Percentiles rank a stretch among this genome's conserved stretches.
These are phyloP conservation scores for Lophius americanus DNA, from an alignment of 2,797 vertebrate species.

Conservation along the genomic window DNA sequence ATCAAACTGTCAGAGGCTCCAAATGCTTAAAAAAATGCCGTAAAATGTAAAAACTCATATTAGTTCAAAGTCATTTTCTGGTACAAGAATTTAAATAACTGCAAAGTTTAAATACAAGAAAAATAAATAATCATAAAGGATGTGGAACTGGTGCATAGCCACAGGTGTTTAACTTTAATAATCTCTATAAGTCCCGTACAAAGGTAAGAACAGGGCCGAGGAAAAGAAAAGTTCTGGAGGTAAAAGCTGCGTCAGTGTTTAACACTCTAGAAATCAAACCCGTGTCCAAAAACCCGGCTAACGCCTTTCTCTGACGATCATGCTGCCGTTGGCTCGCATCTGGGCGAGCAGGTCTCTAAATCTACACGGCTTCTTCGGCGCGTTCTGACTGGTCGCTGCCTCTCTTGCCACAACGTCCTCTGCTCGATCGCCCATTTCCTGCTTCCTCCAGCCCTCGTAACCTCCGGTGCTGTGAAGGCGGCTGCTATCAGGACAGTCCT, in stretches of 20 bases:
- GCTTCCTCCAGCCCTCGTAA: not conserved
- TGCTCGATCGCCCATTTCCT: not conserved
- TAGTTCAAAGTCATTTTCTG: constrained; percentile 10
- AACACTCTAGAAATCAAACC: not conserved
- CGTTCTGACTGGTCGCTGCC: not conserved
- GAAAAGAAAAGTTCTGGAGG: not conserved
- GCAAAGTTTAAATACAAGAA: not conserved
- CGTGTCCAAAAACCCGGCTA: not conserved
- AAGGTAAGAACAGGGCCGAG: not conserved
- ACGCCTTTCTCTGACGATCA: constrained; percentile 56
- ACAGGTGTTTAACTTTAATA: not conserved
- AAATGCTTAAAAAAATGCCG: not conserved
- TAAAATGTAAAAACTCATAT: not conserved
- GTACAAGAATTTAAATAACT: constrained; percentile 1
- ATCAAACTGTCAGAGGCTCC: not conserved
- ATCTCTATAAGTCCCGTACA: not conserved
- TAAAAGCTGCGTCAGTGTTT: not conserved
- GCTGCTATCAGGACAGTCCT: fast-evolving
- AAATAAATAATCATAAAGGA: not conserved
- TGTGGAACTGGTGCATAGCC: not conserved
- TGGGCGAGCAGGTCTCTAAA: constrained; percentile 65
- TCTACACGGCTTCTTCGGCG: not conserved
- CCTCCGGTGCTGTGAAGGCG: not conserved
- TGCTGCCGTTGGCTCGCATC: constrained; percentile 52
- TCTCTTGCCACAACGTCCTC: not conserved